Base-by-base conservation (phyloP, 2,888 invertebrate species). In the Pandemis corylana region DNA sequence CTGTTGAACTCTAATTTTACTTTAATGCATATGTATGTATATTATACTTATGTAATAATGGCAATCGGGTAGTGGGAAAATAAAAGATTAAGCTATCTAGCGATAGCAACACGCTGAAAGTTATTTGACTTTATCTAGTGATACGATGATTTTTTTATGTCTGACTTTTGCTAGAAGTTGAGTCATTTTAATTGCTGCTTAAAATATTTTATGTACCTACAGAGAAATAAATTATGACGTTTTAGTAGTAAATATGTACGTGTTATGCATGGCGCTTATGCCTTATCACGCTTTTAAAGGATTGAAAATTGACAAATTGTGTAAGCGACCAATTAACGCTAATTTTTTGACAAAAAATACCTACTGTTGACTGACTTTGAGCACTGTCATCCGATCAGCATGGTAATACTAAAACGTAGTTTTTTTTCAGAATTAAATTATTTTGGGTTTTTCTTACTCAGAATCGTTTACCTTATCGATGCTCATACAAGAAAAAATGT, bases 71-170 rank as follows among this genome's bases (percentile, higher is more conserved):
- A 28, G 20, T 65, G 20, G 49, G 9, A 28, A 49, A 49, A 65
- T 65, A 65, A n/a, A 49, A 28, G 3, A 36, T 56, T 41, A 62
- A 41, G 12, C n/a, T n/a, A 65, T 28, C 65, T 65, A 20, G 28
- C 28, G 49, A 65, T 65, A 49, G 7, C 13, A 13, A 20, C 13
- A 36, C 7, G 46, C 65, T 28, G 28, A 12, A 49, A 13, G 28
- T 65, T n/a, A n/a, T 65, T n/a, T 28, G 49, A 65, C 20, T 13
- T 49, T 65, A n/a, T 65, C 65, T 65, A 13, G 28, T 28, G 49
- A 65, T 64, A 64, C n/a, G 20, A 46, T 64, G 20, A 6, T 20
- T 46, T 64, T 20, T 46, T 64, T 28, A 7, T 64, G 12, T 46
- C 12, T 64, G 20, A 6, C 10, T 46, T 13, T 64, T 28, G 59